Percentiles rank a stretch among this genome's conserved stretches.
Evolutionary conservation across 2,797 vertebrate species (phyloP).

Genomic region (Microhierax caerulescens): DNA sequence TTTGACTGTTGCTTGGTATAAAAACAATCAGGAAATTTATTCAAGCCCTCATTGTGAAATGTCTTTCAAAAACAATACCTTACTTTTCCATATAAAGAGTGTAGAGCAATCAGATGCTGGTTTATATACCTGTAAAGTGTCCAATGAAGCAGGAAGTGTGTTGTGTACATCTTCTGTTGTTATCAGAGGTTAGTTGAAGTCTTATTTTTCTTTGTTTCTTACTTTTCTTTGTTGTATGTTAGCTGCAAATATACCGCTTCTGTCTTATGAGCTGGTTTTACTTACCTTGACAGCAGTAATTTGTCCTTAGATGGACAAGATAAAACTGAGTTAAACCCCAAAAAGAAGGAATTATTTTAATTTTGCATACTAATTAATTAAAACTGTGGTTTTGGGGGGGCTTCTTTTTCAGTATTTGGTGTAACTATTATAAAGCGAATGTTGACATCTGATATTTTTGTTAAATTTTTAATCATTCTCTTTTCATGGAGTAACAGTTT

Average conservation of each 20-base stretch:
- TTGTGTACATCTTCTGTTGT: slow-evolving; percentile 84
- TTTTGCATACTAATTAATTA: not conserved
- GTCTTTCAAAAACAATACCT: slow-evolving; percentile 88
- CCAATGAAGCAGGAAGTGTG: slow-evolving; percentile 88
- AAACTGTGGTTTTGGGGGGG: not conserved
- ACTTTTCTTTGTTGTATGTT: not conserved
- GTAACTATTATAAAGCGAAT: not conserved
- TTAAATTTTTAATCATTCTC: not conserved
- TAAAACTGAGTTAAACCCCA: not conserved
- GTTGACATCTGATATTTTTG: not conserved
- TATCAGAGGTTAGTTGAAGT: slow-evolving; percentile 84
- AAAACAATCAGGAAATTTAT: slow-evolving; percentile 84
- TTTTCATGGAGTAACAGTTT: not conserved
- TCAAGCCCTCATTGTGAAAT: slow-evolving; percentile 87
- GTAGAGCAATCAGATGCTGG: slow-evolving; percentile 82
- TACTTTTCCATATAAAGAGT: slow-evolving; percentile 85
- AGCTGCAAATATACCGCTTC: not conserved
- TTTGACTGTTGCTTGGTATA: slow-evolving; percentile 88
- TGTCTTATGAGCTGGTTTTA: not conserved
- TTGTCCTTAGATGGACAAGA: not conserved
- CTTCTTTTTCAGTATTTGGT: not conserved
- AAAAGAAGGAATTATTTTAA: not conserved
- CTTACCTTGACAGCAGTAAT: not conserved
- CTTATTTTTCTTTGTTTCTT: not conserved
- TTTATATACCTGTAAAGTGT: slow-evolving; percentile 86